phyloP scores from a whole-genome alignment of 2,888 invertebrate genomes.

The Cephus spinipes region DNA sequence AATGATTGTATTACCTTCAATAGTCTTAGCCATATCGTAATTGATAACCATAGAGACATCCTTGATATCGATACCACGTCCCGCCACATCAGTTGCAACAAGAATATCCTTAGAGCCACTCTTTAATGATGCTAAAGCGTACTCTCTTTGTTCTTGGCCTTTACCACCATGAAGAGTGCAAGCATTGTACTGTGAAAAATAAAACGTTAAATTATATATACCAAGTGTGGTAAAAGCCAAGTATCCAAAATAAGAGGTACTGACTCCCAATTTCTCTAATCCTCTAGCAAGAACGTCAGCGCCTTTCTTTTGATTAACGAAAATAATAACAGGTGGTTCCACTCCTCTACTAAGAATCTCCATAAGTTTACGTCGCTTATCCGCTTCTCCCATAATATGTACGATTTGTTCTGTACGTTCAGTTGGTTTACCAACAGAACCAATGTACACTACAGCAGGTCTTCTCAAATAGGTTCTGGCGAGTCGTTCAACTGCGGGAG shows the following conservation, averaged over 20 bases:
- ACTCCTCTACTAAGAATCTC: conserved; percentile 91
- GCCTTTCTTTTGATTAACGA: conserved; percentile 99
- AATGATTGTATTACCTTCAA: conserved; percentile 77
- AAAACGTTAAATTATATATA: conserved; percentile 10
- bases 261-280: conserved; percentile 90
- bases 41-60: conserved; percentile 99
- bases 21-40: conserved; percentile 99
- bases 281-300: conserved; percentile 98
- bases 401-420: conserved; percentile 98
- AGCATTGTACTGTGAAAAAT: conserved; percentile 81
- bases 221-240: neutral
- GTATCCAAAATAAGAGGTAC: conserved; percentile 41
- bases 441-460: conserved; percentile 98
- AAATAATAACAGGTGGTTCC: conserved; percentile 98
- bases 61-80: conserved; percentile 99
- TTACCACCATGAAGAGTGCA: conserved; percentile 99
- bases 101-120: conserved; percentile 96
- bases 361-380: conserved; percentile 96
- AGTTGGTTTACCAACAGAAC: conserved; percentile 95
- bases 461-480: conserved; percentile 94
- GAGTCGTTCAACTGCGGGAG: conserved; percentile 95
- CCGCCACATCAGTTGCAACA: conserved; percentile 99
- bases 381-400: conserved; percentile 93
- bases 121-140: conserved; percentile 96
- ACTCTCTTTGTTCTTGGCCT: conserved; percentile 99